Evolutionary conservation across 2,888 invertebrate genomes (phyloP).

Genomic region (Incurvaria masculella): DNA sequence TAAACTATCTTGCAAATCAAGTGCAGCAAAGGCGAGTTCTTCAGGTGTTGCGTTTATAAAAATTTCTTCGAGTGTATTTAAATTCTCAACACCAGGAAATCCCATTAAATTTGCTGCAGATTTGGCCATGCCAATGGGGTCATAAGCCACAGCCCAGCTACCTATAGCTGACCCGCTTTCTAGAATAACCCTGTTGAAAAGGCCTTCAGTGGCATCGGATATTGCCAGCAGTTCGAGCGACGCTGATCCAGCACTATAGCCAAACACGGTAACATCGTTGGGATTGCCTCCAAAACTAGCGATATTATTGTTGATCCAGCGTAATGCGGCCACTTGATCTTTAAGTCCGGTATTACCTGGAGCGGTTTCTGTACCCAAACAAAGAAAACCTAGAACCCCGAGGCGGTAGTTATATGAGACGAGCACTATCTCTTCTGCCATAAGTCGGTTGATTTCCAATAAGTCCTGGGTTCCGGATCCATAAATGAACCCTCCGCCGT

Average conservation of each 20-base stretch:
- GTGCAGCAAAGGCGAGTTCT: slow-evolving; percentile 28
- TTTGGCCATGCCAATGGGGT: slow-evolving; percentile 37
- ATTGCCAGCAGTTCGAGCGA: slow-evolving; percentile 40
- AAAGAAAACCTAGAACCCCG: slow-evolving; percentile 69
- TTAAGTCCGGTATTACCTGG: slow-evolving; percentile 84
- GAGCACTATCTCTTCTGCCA: slow-evolving; percentile 53
- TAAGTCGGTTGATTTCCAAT: slow-evolving; percentile 27
- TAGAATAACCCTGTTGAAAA: slow-evolving; percentile 37
- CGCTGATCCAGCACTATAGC: slow-evolving; percentile 75
- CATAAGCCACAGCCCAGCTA: slow-evolving; percentile 37
- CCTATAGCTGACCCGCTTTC: slow-evolving; percentile 43
- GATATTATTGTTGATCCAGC: slow-evolving; percentile 74
- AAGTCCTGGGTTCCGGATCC: slow-evolving; percentile 39
- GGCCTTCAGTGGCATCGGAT: slow-evolving; percentile 31
- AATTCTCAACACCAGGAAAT: slow-evolving; percentile 31
- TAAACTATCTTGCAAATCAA: slow-evolving; percentile 30
- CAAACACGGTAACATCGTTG: slow-evolving; percentile 75
- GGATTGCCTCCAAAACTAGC: too few relatives aligned
- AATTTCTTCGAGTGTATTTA: slow-evolving; percentile 39
- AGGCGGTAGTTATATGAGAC: slow-evolving; percentile 68
- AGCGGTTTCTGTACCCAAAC: slow-evolving; percentile 56
- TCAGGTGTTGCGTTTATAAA: slow-evolving; percentile 28
- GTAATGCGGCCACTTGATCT: slow-evolving; percentile 77
- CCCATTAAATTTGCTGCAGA: slow-evolving; percentile 39
- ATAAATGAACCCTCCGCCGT: slow-evolving; percentile 41